A percentile compares a stretch with the other conserved stretches of the same genome.
Conservation (phyloP, 2,113 vertebrate species). For the Rhinolophus sinicus region DNA sequence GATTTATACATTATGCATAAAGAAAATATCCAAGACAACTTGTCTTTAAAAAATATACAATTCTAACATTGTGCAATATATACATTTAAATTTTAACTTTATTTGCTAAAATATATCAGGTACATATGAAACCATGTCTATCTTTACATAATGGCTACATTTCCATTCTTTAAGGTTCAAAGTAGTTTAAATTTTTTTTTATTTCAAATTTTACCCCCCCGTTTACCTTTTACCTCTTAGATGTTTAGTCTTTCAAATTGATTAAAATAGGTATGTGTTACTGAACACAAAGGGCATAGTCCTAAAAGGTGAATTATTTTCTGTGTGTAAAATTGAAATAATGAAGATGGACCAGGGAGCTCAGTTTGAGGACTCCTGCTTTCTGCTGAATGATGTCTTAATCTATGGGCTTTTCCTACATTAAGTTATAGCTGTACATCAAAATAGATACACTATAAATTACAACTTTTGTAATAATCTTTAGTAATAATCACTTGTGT, state of each 20-base stretch:
- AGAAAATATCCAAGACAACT: conserved; percentile 6
- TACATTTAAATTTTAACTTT: conserved; percentile 60
- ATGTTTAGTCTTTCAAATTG: background rate
- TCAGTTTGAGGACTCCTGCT: background rate
- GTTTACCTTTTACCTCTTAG: background rate
- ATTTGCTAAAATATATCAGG: conserved; percentile 51
- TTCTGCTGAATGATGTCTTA: background rate
- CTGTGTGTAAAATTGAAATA: background rate
- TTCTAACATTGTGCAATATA: conserved; percentile 54
- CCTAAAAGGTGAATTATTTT: background rate
- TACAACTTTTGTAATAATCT: background rate
- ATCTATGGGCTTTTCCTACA: background rate
- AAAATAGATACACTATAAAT: background rate
- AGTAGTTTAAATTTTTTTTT: background rate
- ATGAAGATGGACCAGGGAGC: background rate
- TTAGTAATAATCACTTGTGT: background rate
- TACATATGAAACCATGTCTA: background rate
- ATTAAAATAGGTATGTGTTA: background rate
- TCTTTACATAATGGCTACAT: conserved; percentile 64
- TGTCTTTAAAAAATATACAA: conserved; percentile 58
- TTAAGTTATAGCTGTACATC: background rate
- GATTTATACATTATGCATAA: background rate
- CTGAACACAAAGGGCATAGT: background rate
- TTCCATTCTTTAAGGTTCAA: conserved; percentile 45
- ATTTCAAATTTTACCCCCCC: background rate